A percentile compares a stretch with the other conserved stretches of the same genome.
phyloP scores from a whole-genome alignment of 2,888 invertebrate species.

The Oscheius sp. region DNA sequence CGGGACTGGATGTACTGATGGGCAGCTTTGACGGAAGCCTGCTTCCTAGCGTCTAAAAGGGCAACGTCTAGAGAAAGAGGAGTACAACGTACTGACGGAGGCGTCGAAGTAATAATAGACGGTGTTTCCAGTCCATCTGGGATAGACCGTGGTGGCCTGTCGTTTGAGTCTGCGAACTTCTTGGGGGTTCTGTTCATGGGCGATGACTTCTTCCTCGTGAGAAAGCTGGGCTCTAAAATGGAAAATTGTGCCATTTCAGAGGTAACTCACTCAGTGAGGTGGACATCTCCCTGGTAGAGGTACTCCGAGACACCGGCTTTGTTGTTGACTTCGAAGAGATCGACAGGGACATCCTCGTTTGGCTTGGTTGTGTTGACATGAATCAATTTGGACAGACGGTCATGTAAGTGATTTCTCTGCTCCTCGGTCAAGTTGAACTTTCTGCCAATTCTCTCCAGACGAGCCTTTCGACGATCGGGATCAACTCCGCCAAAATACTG shows the following conservation, averaged over 20 bases:
- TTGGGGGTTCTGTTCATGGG: neutral
- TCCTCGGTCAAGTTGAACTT: slow-evolving; percentile 7
- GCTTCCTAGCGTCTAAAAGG: slow-evolving; percentile 31
- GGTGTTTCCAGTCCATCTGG: slow-evolving; percentile 43
- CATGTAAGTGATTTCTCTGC: neutral
- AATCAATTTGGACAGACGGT: neutral
- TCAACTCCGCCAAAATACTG: slow-evolving; percentile 15
- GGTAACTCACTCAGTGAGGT: slow-evolving; percentile 34
- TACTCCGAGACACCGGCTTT: slow-evolving; percentile 31
- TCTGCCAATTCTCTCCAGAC: slow-evolving; percentile 4
- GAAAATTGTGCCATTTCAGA: neutral
- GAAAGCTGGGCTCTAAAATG: slow-evolving; percentile 8
- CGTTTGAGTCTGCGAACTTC: slow-evolving; percentile 38
- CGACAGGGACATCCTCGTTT: neutral
- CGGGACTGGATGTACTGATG: slow-evolving; percentile 32
- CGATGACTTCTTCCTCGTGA: neutral
- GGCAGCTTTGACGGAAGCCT: slow-evolving; percentile 35
- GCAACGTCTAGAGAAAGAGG: neutral
- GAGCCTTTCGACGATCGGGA: slow-evolving; percentile 8
- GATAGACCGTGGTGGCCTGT: slow-evolving; percentile 40
- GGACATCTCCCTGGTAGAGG: slow-evolving; percentile 41
- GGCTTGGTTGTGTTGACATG: slow-evolving; percentile 17
- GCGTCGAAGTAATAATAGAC: slow-evolving; percentile 50
- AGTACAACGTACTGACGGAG: slow-evolving; percentile 18
- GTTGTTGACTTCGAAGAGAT: slow-evolving; percentile 36